Evolutionary conservation across 2,797 vertebrate species (phyloP).

Genomic region (Myripristis jacobus): DNA sequence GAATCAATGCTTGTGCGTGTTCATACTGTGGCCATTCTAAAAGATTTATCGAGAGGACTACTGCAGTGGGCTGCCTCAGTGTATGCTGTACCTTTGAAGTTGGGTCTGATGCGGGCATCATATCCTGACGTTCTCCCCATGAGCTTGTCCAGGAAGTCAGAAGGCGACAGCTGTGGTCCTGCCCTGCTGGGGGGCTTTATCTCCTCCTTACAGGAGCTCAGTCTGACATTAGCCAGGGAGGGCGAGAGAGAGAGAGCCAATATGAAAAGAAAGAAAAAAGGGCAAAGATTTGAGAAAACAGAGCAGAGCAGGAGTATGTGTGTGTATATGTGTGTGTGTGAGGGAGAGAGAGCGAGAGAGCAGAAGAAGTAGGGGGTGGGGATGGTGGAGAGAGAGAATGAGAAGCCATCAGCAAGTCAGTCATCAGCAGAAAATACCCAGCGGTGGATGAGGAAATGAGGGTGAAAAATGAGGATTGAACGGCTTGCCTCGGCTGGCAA

Average conservation of each 20-base stretch:
- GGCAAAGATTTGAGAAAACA: slow-evolving; percentile 43
- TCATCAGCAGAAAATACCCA: slow-evolving; percentile 62
- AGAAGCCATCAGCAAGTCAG: slow-evolving; percentile 59
- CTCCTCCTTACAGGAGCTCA: slow-evolving; percentile 91
- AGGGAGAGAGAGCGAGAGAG: slow-evolving; percentile 8
- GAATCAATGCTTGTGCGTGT: background rate
- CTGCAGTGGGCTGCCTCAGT: slow-evolving; percentile 30
- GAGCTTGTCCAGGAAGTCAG: slow-evolving; percentile 97
- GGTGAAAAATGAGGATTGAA: slow-evolving; percentile 60
- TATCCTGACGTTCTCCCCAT: slow-evolving; percentile 95
- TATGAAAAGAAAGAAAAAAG: slow-evolving; percentile 39
- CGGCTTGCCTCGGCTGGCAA: slow-evolving; percentile 58
- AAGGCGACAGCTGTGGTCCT: slow-evolving; percentile 88
- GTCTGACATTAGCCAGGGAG: slow-evolving; percentile 79
- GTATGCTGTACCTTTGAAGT: slow-evolving; percentile 92
- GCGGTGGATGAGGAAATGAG: slow-evolving; percentile 56
- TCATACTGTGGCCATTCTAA: slow-evolving; percentile 19
- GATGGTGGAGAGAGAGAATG: slow-evolving; percentile 27
- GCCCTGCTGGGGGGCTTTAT: slow-evolving; percentile 84
- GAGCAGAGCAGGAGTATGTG: slow-evolving; percentile 31
- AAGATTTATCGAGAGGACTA: slow-evolving; percentile 40
- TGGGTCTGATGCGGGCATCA: slow-evolving; percentile 94
- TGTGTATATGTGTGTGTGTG: slow-evolving; percentile 4
- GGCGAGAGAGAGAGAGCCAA: slow-evolving; percentile 9
- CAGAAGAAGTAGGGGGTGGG: slow-evolving; percentile 35